Conservation (phyloP, 2,888 invertebrate genomes). For the Drosophila suboccidentalis region DNA sequence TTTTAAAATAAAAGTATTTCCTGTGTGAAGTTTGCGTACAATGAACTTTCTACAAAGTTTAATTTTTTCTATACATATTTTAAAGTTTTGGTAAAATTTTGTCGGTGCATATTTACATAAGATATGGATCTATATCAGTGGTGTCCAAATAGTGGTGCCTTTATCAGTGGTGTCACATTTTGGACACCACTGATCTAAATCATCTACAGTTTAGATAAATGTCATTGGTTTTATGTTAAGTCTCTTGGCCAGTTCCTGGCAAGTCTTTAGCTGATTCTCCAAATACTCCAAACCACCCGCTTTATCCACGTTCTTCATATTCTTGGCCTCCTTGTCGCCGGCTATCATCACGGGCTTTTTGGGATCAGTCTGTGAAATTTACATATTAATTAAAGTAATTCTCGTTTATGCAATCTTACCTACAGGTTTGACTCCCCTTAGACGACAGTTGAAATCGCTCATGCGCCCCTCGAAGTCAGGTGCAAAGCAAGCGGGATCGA, state of each 20-base stretch:
- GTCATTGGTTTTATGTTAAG: neutral
- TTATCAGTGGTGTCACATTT: no score
- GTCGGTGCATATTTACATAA: no score
- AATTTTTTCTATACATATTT: no score
- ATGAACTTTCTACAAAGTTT: no score
- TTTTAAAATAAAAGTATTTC: no score
- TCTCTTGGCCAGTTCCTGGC: neutral
- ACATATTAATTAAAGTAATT: neutral
- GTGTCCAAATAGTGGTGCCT: no score
- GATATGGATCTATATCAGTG: no score
- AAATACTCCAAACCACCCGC: constrained; percentile 8
- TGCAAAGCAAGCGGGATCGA: constrained; percentile 83
- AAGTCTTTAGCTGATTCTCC: constrained; percentile 1
- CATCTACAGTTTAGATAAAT: neutral
- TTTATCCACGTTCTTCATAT: neutral
- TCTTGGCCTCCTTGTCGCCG: neutral
- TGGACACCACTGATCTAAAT: neutral
- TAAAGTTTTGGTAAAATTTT: neutral
- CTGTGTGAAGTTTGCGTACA: no score
- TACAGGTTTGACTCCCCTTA: neutral
- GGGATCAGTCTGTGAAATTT: neutral
- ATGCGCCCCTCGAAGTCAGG: neutral
- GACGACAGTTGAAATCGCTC: neutral
- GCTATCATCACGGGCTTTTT: neutral
- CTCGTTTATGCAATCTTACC: neutral